These are phyloP conservation scores for Vollenhovia emeryi DNA, from an alignment of 1,140 invertebrate species.

Conservation along the genomic window DNA sequence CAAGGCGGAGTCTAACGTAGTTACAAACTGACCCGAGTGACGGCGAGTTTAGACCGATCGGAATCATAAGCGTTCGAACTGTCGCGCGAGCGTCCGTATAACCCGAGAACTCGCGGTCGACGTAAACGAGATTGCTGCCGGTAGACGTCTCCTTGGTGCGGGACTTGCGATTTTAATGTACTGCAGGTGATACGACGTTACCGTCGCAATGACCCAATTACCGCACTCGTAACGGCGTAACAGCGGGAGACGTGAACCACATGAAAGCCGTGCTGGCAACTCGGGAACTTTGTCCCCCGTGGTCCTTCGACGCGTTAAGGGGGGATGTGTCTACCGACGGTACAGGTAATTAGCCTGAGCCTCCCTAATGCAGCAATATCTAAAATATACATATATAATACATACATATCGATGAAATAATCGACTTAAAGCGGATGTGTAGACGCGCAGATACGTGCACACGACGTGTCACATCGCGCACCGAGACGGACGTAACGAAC, in stretches of 20 bases:
- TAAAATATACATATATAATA: conserved; percentile 44
- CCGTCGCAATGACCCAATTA: conserved; percentile 69
- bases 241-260: conserved; percentile 66
- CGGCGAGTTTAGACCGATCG: not conserved
- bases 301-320: conserved; percentile 66
- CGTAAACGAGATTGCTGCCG: conserved; percentile 42
- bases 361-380: conserved; percentile 53
- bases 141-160: conserved; percentile 44
- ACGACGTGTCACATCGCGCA: not conserved
- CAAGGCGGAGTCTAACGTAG: not conserved
- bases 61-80: not conserved
- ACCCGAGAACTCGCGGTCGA: not conserved
- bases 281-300: conserved; percentile 64
- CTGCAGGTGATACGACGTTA: conserved; percentile 29
- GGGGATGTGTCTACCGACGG: not conserved
- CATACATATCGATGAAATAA: conserved; percentile 22
- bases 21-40: not conserved
- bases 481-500: conserved; percentile 14
- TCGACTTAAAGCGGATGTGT: conserved; percentile 24
- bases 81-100: not conserved
- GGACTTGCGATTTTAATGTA: conserved; percentile 55
- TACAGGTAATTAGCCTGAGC: conserved; percentile 64
- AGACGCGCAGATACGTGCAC: not conserved
- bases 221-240: conserved; percentile 69
- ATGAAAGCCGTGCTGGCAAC: conserved; percentile 64